Base-by-base conservation (phyloP, 2,797 vertebrate genomes). In the Balearica regulorum region DNA sequence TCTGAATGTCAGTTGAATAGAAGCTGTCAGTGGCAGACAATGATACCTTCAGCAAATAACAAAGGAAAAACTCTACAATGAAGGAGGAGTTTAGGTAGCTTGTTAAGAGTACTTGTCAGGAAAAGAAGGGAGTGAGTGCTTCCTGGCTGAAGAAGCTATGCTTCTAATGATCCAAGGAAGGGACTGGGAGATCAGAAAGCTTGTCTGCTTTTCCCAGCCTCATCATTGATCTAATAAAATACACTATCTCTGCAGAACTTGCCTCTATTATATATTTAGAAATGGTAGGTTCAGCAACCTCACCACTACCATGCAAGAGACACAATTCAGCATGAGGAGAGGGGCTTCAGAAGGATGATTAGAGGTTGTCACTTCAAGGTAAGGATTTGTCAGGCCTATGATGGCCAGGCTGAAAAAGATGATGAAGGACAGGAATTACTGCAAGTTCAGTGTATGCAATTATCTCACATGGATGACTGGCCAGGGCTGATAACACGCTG, bases 1-100 rank as follows among this genome's bases (percentile, higher is more conserved):
- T 90, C 49, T 55, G 55, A 92, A 87, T 80, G 71, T 77, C 65
- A 71, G 24, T 54, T 80, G 73, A 90, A 93, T 94, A 95, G 43
- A 95, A 39, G 19, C 49, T 92, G 68, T 71, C 93, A 92, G 65
- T 80, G 54, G 33, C 57, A 92, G 81, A 89, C 62, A 94, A 81
- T 33, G n/a, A 90, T 77, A 79, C 25, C 68, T 80, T 48, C 83
- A 72, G 61, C 21, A 70, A 87, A 90, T 65, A 77, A 83, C 57
- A 92, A 82, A 87, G 44, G 21, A 71, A 94, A 84, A 94, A 11
- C 15, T 69, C 68, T 66, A 51, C 55, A 91, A 69, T 0, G 12
- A 75, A 85, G 64, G 55, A 64, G 28, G 37, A 87, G n/a, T 83
- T 87, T 49, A 73, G 49, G 44, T 46, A 68, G 70, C 19, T 87